phyloP scores from a whole-genome alignment of 53 echinoderm and acorn worm genomes.

The Mesocentrotus franciscanus region DNA sequence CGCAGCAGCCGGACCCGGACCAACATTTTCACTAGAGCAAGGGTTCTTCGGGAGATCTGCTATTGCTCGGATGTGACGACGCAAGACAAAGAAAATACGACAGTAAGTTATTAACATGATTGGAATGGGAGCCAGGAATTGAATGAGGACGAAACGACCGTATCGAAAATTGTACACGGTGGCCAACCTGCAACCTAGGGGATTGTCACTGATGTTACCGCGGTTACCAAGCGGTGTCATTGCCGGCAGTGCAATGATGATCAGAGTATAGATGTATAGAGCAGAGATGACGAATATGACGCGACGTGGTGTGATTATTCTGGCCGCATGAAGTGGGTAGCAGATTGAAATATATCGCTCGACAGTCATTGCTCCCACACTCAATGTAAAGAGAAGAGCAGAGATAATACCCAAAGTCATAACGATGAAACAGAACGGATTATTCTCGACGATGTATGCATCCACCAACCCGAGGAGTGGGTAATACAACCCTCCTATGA shows the following conservation, averaged over 20 bases:
- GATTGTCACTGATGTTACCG: conserved; percentile 1
- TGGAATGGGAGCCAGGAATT: not conserved
- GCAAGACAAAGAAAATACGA: conserved; percentile 36
- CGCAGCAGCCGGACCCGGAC: not conserved
- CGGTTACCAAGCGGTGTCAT: not conserved
- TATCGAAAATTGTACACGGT: not conserved
- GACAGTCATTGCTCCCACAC: conserved; percentile 26
- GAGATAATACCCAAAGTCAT: not conserved
- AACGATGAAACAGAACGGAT: not conserved
- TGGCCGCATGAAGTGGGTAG: conserved; percentile 5
- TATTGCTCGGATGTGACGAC: conserved; percentile 41
- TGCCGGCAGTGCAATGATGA: not conserved
- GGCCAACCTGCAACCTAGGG: not conserved
- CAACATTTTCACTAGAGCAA: not conserved
- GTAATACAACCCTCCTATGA: not conserved
- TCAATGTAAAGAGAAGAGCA: not conserved
- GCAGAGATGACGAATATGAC: not conserved
- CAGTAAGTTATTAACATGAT: conserved; percentile 36
- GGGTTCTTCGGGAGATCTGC: not conserved
- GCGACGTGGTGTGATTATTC: conserved; percentile 7
- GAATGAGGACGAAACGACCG: not conserved
- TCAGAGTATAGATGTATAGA: conserved; percentile 1
- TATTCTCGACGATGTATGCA: conserved; percentile 1
- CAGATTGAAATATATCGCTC: conserved; percentile 44
- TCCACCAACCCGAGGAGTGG: conserved; percentile 15